Evolutionary conservation across 2,888 invertebrate genomes (phyloP).

Genomic region (Volucella inanis): DNA sequence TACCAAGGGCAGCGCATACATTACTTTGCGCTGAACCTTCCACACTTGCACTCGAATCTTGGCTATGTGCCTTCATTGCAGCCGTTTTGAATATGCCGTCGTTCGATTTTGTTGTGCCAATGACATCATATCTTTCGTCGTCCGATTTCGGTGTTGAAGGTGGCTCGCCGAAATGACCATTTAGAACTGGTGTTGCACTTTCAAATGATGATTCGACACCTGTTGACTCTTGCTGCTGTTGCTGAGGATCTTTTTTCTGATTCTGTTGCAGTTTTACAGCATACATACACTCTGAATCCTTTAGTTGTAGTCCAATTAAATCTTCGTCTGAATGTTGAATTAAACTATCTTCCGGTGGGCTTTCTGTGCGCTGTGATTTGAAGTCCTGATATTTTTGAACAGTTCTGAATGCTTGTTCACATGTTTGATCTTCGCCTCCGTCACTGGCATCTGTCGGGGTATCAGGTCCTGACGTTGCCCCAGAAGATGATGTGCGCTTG

Average conservation of each 20-base stretch:
- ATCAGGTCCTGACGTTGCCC: conserved; percentile 94
- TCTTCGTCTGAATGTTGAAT: conserved; percentile 25
- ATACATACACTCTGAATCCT: neutral
- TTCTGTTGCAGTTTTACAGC: neutral
- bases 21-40: conserved; percentile 79
- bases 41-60: conserved; percentile 82
- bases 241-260: neutral
- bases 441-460: conserved; percentile 89
- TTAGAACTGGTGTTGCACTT: neutral
- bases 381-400: conserved; percentile 72
- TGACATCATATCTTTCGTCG: conserved; percentile 40
- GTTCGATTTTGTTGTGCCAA: conserved; percentile 4
- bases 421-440: conserved; percentile 84
- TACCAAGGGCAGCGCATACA: conserved; percentile 85
- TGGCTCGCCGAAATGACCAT: conserved; percentile 32
- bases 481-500: conserved; percentile 87
- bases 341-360: conserved; percentile 3
- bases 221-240: neutral
- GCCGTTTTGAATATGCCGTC: conserved; percentile 25
- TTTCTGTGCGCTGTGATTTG: conserved; percentile 36
- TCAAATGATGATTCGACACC: neutral
- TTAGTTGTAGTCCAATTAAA: neutral
- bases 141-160: conserved; percentile 50
- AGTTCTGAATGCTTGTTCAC: conserved; percentile 56
- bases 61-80: conserved; percentile 71